Evolutionary conservation across 2,888 invertebrate species (phyloP).

Genomic region (Operophtera brumata): DNA sequence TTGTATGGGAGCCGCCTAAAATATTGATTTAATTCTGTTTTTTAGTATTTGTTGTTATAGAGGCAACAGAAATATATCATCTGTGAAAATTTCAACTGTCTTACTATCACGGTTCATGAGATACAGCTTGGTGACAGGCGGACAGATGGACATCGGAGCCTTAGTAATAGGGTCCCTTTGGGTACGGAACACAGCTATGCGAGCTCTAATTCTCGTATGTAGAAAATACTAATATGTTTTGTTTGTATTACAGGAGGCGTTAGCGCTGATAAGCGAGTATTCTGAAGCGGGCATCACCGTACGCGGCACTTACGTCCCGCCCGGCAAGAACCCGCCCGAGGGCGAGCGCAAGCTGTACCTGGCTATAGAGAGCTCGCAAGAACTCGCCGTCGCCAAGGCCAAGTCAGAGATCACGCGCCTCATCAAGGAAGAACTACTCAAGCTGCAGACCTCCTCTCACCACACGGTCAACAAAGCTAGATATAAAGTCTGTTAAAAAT

Average conservation of each 20-base stretch:
- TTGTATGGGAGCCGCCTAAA: too few relatives aligned
- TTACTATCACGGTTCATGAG: too few relatives aligned
- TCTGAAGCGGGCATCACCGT: constrained; percentile 99
- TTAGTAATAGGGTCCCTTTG: too few relatives aligned
- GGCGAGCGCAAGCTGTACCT: constrained; percentile 97
- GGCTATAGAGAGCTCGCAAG: constrained; percentile 99
- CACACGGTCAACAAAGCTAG: constrained; percentile 94
- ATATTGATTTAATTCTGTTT: too few relatives aligned
- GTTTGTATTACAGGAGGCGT: constrained; percentile 86
- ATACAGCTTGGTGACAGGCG: too few relatives aligned
- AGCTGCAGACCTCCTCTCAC: constrained; percentile 92
- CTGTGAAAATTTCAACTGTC: too few relatives aligned
- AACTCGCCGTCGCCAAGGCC: constrained; percentile 96
- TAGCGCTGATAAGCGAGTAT: constrained; percentile 99
- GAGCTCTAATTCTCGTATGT: too few relatives aligned
- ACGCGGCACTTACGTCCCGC: constrained; percentile 96
- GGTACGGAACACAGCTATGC: too few relatives aligned
- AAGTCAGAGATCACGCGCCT: constrained; percentile 98
- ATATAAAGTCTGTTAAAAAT: constrained; percentile 93
- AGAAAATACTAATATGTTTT: not conserved
- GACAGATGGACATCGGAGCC: too few relatives aligned
- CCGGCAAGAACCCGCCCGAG: constrained; percentile 93
- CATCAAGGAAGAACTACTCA: constrained; percentile 98
- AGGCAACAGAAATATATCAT: too few relatives aligned
- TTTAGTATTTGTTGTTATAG: too few relatives aligned